Percentiles rank a stretch among this genome's conserved stretches.
phyloP scores from a whole-genome alignment of 2,113 vertebrate genomes.

The Poecile atricapillus region DNA sequence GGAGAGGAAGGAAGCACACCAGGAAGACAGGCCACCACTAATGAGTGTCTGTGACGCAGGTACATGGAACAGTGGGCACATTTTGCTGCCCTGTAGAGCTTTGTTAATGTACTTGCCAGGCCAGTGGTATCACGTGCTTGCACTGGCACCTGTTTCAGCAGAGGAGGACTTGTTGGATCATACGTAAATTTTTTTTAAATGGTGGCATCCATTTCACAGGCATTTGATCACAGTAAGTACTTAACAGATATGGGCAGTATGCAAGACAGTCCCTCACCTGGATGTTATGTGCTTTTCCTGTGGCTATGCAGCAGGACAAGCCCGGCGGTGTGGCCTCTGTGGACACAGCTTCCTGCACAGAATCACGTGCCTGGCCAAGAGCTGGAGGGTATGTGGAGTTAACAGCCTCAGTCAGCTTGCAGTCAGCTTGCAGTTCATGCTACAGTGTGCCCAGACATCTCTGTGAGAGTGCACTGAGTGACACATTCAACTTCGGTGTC shows the following conservation, averaged over 20 bases:
- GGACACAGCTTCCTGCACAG: neutral
- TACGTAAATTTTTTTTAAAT: neutral
- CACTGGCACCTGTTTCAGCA: neutral
- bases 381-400: neutral
- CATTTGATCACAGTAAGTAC: neutral
- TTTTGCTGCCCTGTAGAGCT: neutral
- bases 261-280: neutral
- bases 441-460: neutral
- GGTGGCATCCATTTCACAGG: neutral
- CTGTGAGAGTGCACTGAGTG: neutral
- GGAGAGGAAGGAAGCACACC: neutral
- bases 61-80: neutral
- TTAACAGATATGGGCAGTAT: fast-evolving
- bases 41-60: neutral
- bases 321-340: neutral
- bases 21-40: neutral
- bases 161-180: neutral
- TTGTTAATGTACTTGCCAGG: neutral
- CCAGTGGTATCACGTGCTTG: neutral
- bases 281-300: neutral
- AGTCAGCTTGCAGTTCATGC: neutral
- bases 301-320: neutral
- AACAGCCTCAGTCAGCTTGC: neutral
- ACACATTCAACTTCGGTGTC: neutral
- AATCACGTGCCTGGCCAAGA: neutral